phyloP scores from a whole-genome alignment of 2,113 vertebrate genomes.

The Siniperca chuatsi region DNA sequence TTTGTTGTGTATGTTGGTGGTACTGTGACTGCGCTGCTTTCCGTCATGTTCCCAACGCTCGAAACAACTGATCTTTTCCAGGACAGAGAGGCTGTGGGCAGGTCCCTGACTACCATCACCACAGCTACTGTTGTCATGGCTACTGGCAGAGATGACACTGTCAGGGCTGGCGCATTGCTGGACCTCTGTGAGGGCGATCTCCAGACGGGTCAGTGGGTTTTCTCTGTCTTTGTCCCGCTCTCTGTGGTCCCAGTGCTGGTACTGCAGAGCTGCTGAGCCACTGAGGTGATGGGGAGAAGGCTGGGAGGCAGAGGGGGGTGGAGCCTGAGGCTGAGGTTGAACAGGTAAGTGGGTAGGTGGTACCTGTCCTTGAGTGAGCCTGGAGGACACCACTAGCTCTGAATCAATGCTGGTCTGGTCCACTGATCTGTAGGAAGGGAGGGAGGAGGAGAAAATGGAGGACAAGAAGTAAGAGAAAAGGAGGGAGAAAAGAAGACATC shows the following conservation, averaged over 20 bases:
- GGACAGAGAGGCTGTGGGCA: conserved; percentile 86
- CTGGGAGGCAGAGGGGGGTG: conserved; percentile 61
- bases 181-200: conserved; percentile 82
- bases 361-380: conserved; percentile 63
- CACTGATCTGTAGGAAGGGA: conserved; percentile 47
- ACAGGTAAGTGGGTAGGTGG: conserved; percentile 15
- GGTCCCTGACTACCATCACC: conserved; percentile 62
- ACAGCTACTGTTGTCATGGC: conserved; percentile 42
- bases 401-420: conserved; percentile 70
- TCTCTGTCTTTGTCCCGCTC: conserved; percentile 68
- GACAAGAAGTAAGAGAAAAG: neutral
- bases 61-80: conserved; percentile 93
- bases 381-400: conserved; percentile 37
- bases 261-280: conserved; percentile 54
- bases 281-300: conserved; percentile 68
- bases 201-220: conserved; percentile 78
- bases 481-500: neutral
- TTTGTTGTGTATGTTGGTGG: conserved; percentile 47
- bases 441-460: neutral
- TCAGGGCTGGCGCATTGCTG: conserved; percentile 76
- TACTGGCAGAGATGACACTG: conserved; percentile 45
- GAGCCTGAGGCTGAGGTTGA: conserved; percentile 50
- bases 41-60: conserved; percentile 87
- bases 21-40: conserved; percentile 78
- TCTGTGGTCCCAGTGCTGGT: conserved; percentile 33